These are phyloP conservation scores for Pinna nobilis DNA, from an alignment of 1,140 invertebrate genomes.

Conservation along the genomic window DNA sequence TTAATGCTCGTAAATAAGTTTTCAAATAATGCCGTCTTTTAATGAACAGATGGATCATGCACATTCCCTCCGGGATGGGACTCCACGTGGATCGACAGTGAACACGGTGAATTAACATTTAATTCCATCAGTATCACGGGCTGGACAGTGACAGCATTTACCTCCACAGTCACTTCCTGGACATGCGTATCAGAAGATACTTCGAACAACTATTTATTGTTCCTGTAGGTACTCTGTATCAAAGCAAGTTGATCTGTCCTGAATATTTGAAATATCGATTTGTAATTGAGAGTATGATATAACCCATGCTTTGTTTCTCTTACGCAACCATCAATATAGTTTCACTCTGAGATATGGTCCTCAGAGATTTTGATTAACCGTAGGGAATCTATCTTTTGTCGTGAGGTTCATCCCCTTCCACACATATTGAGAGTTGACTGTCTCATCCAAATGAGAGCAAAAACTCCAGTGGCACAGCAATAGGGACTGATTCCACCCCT, in stretches of 20 bases:
- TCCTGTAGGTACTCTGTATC: background rate
- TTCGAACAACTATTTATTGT: conserved; percentile 10
- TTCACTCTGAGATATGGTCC: too few relatives aligned
- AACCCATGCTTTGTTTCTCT: background rate
- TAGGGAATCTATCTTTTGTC: too few relatives aligned
- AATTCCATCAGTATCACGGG: background rate
- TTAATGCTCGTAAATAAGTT: background rate
- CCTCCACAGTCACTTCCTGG: conserved; percentile 11
- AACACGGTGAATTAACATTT: background rate
- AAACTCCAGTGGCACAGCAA: too few relatives aligned
- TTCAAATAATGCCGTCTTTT: background rate
- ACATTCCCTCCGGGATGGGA: conserved; percentile 25
- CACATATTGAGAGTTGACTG: too few relatives aligned
- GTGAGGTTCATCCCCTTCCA: too few relatives aligned
- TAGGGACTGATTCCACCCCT: too few relatives aligned
- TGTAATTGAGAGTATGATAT: background rate
- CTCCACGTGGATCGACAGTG: conserved; percentile 16
- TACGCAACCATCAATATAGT: too few relatives aligned
- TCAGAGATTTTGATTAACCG: too few relatives aligned
- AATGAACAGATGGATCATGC: background rate
- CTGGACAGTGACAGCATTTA: conserved; percentile 5
- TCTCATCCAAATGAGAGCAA: too few relatives aligned
- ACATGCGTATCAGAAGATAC: conserved; percentile 24
- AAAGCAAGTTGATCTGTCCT: background rate
- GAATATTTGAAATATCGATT: background rate